Evolutionary conservation across 2,888 invertebrate species (phyloP).

Genomic region (Abrostola tripartita): DNA sequence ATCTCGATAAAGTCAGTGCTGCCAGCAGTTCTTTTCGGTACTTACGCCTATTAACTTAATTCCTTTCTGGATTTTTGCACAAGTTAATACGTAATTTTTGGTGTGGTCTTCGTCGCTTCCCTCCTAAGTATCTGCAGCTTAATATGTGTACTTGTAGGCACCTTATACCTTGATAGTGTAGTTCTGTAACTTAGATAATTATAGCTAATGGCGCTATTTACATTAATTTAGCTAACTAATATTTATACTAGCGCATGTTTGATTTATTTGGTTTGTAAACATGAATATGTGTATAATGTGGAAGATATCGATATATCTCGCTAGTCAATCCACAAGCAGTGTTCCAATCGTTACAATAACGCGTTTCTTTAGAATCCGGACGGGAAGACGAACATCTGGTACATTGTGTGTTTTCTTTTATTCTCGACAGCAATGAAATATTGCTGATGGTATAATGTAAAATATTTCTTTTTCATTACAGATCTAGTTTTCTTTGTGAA

Average conservation of each 20-base stretch:
- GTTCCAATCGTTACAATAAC: constrained; percentile 30
- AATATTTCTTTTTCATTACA: too few relatives aligned
- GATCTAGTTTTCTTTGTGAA: too few relatives aligned
- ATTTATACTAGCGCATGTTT: constrained; percentile 3
- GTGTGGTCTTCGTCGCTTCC: neutral
- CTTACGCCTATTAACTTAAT: constrained; percentile 2
- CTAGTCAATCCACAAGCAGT: constrained; percentile 13
- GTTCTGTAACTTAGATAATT: neutral
- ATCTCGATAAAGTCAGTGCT: neutral
- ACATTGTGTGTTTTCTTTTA: constrained; percentile 50
- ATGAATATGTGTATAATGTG: neutral
- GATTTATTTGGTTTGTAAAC: constrained; percentile 1
- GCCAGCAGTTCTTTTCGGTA: neutral
- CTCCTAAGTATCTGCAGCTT: neutral
- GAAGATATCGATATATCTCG: constrained; percentile 14
- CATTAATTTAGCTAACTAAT: constrained; percentile 5
- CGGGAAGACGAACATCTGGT: constrained; percentile 53
- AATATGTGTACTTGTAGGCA: neutral
- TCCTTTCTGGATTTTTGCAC: neutral
- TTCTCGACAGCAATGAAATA: constrained; percentile 32
- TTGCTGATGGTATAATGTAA: constrained; percentile 8
- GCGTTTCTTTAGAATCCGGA: constrained; percentile 36
- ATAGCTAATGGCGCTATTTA: constrained; percentile 2
- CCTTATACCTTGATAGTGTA: neutral
- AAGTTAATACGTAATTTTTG: neutral